Conservation (phyloP, 1,140 invertebrate species). For the Rhizoglyphus robini region DNA sequence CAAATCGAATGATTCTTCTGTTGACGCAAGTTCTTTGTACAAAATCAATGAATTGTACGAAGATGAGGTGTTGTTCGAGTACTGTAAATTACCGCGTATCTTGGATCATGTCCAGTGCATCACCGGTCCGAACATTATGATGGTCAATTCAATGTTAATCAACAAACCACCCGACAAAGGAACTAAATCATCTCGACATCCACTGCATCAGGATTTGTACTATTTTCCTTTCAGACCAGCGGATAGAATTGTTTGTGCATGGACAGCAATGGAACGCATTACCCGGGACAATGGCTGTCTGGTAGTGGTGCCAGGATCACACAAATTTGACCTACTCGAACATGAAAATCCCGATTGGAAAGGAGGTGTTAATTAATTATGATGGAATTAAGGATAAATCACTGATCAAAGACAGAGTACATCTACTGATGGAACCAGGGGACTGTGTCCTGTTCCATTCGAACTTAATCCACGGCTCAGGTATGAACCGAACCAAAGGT, state of each 20-base stretch:
- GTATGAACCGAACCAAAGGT: conserved; percentile 54
- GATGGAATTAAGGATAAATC: conserved; percentile 55
- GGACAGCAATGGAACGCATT: conserved; percentile 73
- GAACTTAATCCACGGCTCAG: conserved; percentile 71
- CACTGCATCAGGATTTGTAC: conserved; percentile 63
- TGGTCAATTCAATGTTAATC: conserved; percentile 76
- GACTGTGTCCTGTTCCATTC: conserved; percentile 88
- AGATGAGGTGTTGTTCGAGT: conserved; percentile 53
- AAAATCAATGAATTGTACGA: conserved; percentile 65
- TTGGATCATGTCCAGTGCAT: conserved; percentile 60
- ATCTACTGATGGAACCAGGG: conserved; percentile 63
- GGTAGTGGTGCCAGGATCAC: conserved; percentile 57
- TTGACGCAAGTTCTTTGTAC: conserved; percentile 53
- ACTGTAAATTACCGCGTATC: conserved; percentile 46
- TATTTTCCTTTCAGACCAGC: conserved; percentile 76
- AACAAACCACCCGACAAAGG: conserved; percentile 73
- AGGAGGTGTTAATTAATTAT: conserved; percentile 59
- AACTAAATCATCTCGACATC: conserved; percentile 25
- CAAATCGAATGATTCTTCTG: too few species aligned
- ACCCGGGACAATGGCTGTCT: conserved; percentile 60
- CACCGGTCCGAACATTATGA: conserved; percentile 60
- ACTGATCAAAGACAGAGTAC: conserved; percentile 37
- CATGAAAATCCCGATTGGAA: conserved; percentile 61
- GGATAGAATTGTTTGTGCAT: conserved; percentile 60
- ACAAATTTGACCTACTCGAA: conserved; percentile 46